Percentiles rank a stretch among this genome's conserved stretches.
These are phyloP conservation scores for Parotia lawesii DNA, from an alignment of 2,113 vertebrate genomes.

Conservation along the genomic window DNA sequence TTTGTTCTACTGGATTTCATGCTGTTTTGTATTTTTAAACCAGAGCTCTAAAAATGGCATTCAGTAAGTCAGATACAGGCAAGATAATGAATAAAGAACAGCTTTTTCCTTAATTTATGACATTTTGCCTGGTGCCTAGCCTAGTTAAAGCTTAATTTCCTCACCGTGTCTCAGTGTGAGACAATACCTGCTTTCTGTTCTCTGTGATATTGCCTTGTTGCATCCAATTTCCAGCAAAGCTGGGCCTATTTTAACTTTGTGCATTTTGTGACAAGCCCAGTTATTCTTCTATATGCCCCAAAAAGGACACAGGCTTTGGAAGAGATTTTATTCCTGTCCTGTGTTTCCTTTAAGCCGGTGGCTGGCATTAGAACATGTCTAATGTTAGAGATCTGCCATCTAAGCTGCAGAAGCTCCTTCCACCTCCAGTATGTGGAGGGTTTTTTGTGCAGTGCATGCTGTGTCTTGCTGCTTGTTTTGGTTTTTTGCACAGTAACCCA, in stretches of 20 bases:
- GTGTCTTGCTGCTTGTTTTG: slow-evolving; percentile 24
- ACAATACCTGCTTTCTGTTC: not conserved
- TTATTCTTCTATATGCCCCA: not conserved
- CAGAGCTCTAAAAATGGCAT: not conserved
- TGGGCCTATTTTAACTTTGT: not conserved
- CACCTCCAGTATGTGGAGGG: not conserved
- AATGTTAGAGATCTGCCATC: not conserved
- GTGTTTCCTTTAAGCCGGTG: not conserved
- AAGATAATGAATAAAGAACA: not conserved
- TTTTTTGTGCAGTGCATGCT: not conserved
- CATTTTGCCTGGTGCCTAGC: not conserved
- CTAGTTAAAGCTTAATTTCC: not conserved
- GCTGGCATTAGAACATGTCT: not conserved
- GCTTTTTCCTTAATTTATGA: not conserved
- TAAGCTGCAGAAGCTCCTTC: not conserved
- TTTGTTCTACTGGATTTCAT: not conserved
- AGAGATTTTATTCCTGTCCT: not conserved
- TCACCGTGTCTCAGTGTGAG: not conserved
- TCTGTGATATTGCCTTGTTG: not conserved
- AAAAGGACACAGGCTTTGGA: not conserved
- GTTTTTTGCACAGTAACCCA: not conserved
- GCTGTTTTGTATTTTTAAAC: not conserved
- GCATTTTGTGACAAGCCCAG: not conserved
- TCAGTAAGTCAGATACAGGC: not conserved
- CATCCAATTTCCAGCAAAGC: not conserved